A percentile compares a stretch with the other conserved stretches of the same genome.
Evolutionary conservation across 2,888 invertebrate species (phyloP).

Genomic region (Lysandra coridon): DNA sequence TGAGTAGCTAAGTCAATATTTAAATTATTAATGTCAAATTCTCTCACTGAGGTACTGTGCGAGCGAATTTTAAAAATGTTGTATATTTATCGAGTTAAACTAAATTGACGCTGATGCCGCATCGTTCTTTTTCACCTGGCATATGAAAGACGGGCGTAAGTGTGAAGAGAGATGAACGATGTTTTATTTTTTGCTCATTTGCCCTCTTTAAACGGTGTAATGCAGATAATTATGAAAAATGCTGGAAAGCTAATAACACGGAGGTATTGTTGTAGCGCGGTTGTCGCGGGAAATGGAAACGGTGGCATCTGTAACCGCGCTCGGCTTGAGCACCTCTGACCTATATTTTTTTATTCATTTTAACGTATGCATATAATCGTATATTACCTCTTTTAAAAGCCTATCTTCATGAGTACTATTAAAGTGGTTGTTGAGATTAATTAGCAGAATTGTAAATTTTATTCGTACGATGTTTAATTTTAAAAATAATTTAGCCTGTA

Average conservation of each 20-base stretch:
- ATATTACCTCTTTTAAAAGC: background rate
- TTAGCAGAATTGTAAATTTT: background rate
- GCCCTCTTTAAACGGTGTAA: background rate
- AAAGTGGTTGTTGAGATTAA: background rate
- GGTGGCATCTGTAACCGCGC: slow-evolving; percentile 25
- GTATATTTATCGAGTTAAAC: too few species aligned
- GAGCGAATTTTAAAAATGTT: too few species aligned
- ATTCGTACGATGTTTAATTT: background rate
- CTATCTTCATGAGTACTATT: background rate
- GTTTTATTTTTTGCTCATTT: too few species aligned
- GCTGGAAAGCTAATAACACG: slow-evolving; percentile 21
- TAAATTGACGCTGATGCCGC: too few species aligned
- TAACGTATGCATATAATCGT: slow-evolving; percentile 22
- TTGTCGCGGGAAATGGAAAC: slow-evolving; percentile 11
- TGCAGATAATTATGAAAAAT: slow-evolving; percentile 23
- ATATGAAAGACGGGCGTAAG: too few species aligned
- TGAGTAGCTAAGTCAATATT: too few species aligned
- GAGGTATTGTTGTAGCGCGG: slow-evolving; percentile 9
- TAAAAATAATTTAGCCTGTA: too few species aligned
- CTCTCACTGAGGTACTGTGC: too few species aligned
- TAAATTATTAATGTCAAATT: too few species aligned
- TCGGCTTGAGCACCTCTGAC: slow-evolving; percentile 30
- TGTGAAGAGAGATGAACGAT: too few species aligned
- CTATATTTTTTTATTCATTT: slow-evolving; percentile 27
- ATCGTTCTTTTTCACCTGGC: too few species aligned